Evolutionary conservation across 92 coral and sea anemone genomes (phyloP), one percentile per base, ranked within the genome.

Genomic region (Galaxea fascicularis): DNA sequence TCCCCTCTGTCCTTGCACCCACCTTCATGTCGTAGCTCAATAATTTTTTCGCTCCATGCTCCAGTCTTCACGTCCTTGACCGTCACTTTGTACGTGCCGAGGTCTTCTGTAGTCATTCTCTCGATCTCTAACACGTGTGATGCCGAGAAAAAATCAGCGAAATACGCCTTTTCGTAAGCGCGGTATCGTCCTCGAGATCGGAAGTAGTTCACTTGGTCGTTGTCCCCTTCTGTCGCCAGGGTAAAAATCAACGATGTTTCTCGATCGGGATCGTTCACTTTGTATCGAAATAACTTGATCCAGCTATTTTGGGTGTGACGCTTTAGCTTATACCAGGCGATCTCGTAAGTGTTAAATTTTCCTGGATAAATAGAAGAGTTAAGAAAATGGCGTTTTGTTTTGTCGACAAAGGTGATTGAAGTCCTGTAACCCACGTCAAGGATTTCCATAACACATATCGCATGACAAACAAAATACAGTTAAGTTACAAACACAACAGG

Each of bases 51-150:
- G 74, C 77, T 91, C 73, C 76, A 63, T 16, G 87, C 90, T 0
- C 58, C 62, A 22, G 90, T 67, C 9, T 79, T 66, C 8, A 87
- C 91, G 67, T 89, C 83, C 22, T 11, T 21, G 58, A 94, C 88
- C 17, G 74, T 82, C 74, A 94, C 74, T 76, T 87, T 94, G 93
- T 94, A 94, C 16, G 93, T 85, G 4, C 98, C 98, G 30, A 91
- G 62, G 71, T 94, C 98, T 39, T 77, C 87, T 62, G 74, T 22
- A 25, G 49, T 70, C 77, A 86, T 26, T 8, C 88, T 89, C 77
- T 82, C 68, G 76, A 94, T 86, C 26, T 94, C 92, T 18, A 94
- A 67, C 83, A 91, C 93, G 86, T 94, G 95, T 49, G 92, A 89
- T 53, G 92, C 93, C 10, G 85, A 80, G 57, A 89, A 83, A 25